These are phyloP conservation scores for Yponomeuta cagnagella DNA, from an alignment of 2,888 invertebrate species.

Conservation along the genomic window DNA sequence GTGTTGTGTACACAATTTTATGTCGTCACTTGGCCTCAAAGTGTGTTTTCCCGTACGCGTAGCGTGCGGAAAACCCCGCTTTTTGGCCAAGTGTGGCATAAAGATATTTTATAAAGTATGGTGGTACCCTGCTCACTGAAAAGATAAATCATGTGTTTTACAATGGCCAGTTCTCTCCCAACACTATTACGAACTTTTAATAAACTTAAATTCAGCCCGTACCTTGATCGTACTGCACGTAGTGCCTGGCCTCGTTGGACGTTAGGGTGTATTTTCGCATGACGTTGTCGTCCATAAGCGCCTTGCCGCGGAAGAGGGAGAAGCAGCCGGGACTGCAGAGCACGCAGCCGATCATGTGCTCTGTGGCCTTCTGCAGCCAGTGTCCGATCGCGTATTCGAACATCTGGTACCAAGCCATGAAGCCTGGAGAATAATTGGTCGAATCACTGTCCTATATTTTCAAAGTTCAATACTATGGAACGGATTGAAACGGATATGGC, in stretches of 20 bases:
- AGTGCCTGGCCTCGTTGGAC: constrained; percentile 86
- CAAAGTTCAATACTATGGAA: too few species aligned
- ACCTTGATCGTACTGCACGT: constrained; percentile 95
- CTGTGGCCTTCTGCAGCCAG: constrained; percentile 95
- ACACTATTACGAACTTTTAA: too few species aligned
- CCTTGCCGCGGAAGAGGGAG: constrained; percentile 90
- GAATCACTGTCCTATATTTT: neutral
- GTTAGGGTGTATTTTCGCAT: constrained; percentile 91
- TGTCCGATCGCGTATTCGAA: constrained; percentile 95
- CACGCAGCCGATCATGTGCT: constrained; percentile 92
- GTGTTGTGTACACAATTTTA: too few species aligned
- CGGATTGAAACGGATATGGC: too few species aligned
- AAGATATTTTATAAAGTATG: too few species aligned
- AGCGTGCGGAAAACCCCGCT: too few species aligned
- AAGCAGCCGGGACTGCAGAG: constrained; percentile 95
- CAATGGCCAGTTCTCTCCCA: too few species aligned
- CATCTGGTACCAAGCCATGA: constrained; percentile 90
- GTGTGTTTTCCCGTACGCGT: too few species aligned
- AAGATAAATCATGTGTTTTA: too few species aligned
- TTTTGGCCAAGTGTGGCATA: too few species aligned
- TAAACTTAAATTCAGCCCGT: constrained; percentile 16
- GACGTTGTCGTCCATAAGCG: constrained; percentile 93
- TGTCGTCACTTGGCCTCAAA: too few species aligned
- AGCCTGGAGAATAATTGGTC: constrained; percentile 61
- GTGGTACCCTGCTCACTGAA: too few species aligned